A percentile compares a stretch with the other conserved stretches of the same genome.
phyloP scores from a whole-genome alignment of 2,113 vertebrate genomes.

The Procapra przewalskii region DNA sequence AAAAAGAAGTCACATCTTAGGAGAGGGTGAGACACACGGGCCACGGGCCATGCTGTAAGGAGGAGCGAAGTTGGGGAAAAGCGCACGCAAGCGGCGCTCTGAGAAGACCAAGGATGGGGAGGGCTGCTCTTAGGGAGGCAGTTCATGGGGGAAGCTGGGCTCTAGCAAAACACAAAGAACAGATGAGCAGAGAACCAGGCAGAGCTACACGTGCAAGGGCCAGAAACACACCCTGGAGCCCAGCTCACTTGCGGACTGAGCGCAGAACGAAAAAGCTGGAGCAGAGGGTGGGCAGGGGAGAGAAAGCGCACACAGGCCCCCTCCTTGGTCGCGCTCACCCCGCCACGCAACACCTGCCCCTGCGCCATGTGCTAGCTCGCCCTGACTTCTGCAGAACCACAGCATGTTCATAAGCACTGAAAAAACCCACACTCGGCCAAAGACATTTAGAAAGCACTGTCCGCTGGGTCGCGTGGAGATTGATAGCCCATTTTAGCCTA shows the following conservation, averaged over 20 bases:
- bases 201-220: not conserved
- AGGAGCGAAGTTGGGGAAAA: not conserved
- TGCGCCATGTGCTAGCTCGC: not conserved
- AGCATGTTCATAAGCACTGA: not conserved
- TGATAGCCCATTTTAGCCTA: not conserved
- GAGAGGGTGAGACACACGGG: not conserved
- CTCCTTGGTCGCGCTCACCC: not conserved
- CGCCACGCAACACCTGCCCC: not conserved
- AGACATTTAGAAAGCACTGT: not conserved
- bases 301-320: accelerated
- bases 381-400: not conserved
- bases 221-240: not conserved
- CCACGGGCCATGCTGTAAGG: not conserved
- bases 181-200: not conserved
- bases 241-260: not conserved
- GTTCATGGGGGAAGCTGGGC: not conserved
- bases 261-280: not conserved
- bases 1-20: not conserved
- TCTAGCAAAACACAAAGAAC: not conserved
- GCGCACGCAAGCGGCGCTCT: not conserved
- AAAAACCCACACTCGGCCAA: not conserved
- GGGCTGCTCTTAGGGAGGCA: not conserved
- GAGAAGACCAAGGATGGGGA: not conserved
- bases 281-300: accelerated
- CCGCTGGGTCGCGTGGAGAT: not conserved